Conservation (phyloP, 2,888 invertebrate species). For the Steromphala cineraria region DNA sequence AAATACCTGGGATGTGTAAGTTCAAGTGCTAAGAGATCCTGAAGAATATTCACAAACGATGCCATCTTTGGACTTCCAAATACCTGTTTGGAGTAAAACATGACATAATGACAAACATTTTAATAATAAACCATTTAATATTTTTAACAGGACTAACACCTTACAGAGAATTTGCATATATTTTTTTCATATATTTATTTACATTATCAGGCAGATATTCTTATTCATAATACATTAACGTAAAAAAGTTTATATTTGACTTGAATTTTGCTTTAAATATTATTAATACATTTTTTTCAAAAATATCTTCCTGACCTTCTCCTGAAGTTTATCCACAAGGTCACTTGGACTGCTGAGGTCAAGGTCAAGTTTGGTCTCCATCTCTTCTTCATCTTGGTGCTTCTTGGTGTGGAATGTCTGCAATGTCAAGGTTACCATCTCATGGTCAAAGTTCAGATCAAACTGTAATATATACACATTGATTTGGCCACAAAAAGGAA, state of each 20-base stretch:
- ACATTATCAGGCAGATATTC: too few relatives aligned
- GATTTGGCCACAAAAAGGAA: too few relatives aligned
- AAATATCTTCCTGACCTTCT: conserved; percentile 48
- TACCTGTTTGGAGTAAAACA: conserved; percentile 48
- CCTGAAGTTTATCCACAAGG: conserved; percentile 59
- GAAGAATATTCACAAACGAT: conserved; percentile 65
- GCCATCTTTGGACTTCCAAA: conserved; percentile 65
- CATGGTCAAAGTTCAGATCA: not conserved
- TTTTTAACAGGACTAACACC: too few relatives aligned
- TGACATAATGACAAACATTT: not conserved
- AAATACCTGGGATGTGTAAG: conserved; percentile 39
- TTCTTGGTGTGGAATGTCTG: conserved; percentile 66
- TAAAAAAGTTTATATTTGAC: too few relatives aligned
- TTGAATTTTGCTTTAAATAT: too few relatives aligned
- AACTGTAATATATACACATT: too few relatives aligned
- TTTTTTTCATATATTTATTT: too few relatives aligned
- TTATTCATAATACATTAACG: too few relatives aligned
- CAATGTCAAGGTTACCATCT: not conserved
- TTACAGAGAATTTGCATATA: too few relatives aligned
- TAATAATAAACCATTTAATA: too few relatives aligned
- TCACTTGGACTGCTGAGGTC: conserved; percentile 65
- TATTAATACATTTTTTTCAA: too few relatives aligned
- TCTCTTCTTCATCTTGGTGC: conserved; percentile 61
- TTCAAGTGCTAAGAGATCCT: conserved; percentile 66
- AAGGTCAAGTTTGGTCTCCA: conserved; percentile 46